A percentile compares a stretch with the other conserved stretches of the same genome.
Conservation (phyloP, 2,888 invertebrate species). For the Drosophila antonietae region DNA sequence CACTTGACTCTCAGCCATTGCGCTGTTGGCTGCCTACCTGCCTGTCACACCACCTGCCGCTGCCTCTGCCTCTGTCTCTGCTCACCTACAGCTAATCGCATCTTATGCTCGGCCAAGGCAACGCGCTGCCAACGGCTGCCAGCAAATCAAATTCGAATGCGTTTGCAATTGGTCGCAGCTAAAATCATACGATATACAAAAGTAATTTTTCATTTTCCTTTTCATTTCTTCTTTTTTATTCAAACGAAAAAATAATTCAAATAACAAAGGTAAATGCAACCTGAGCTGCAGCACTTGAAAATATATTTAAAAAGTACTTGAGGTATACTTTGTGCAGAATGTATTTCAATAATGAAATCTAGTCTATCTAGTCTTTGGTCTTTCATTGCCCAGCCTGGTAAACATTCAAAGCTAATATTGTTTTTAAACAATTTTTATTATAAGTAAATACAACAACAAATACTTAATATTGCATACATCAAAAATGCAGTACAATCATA, state of each 20-base stretch:
- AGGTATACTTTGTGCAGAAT: not conserved
- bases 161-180: slow-evolving; percentile 63
- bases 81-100: slow-evolving; percentile 30
- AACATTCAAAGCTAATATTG: no score
- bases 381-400: no score
- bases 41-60: slow-evolving; percentile 19
- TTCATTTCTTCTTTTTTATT: not conserved
- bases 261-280: slow-evolving; percentile 32
- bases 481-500: no score
- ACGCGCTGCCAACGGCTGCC: slow-evolving; percentile 50
- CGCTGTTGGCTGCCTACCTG: slow-evolving; percentile 51
- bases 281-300: slow-evolving; percentile 8
- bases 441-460: no score
- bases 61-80: not conserved
- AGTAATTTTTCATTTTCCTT: not conserved
- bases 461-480: no score
- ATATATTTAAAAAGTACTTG: no score
- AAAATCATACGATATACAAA: slow-evolving; percentile 19
- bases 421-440: no score
- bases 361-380: no score
- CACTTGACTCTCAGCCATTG: slow-evolving; percentile 54
- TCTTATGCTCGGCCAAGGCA: slow-evolving; percentile 35
- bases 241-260: not conserved
- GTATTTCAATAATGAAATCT: not conserved
- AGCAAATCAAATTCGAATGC: slow-evolving; percentile 75